phyloP scores from a whole-genome alignment of 2,888 invertebrate genomes.

The Phytoseiulus persimilis region DNA sequence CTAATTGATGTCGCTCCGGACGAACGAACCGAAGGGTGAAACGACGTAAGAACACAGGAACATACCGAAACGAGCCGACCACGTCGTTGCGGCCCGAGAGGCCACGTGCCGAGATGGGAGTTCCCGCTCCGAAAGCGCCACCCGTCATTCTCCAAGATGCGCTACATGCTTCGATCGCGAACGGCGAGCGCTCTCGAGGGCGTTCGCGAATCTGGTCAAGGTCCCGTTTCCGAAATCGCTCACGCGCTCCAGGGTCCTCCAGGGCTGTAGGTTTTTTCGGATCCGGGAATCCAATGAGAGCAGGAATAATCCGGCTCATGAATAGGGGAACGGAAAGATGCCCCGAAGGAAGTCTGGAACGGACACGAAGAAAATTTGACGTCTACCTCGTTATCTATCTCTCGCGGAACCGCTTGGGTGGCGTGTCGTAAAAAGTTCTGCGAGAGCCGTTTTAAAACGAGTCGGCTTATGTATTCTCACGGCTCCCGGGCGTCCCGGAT shows the following conservation, averaged over 20 bases:
- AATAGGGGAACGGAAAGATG: no score
- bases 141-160: not conserved
- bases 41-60: not conserved
- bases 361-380: no score
- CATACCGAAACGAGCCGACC: not conserved
- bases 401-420: not conserved
- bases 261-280: no score
- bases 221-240: no score
- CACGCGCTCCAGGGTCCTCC: no score
- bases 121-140: not conserved
- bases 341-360: no score
- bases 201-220: no score
- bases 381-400: not conserved
- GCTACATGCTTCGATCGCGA: no score
- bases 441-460: not conserved
- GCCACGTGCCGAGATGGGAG: not conserved
- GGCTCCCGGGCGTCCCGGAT: not conserved
- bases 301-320: no score
- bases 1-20: not conserved
- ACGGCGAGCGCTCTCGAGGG: no score
- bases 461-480: not conserved
- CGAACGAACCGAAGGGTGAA: not conserved
- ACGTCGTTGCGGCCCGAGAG: not conserved
- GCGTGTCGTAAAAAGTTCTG: not conserved
- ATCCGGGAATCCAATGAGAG: no score